phyloP scores from a whole-genome alignment of 2,113 vertebrate genomes.

The Piaya cayana region DNA sequence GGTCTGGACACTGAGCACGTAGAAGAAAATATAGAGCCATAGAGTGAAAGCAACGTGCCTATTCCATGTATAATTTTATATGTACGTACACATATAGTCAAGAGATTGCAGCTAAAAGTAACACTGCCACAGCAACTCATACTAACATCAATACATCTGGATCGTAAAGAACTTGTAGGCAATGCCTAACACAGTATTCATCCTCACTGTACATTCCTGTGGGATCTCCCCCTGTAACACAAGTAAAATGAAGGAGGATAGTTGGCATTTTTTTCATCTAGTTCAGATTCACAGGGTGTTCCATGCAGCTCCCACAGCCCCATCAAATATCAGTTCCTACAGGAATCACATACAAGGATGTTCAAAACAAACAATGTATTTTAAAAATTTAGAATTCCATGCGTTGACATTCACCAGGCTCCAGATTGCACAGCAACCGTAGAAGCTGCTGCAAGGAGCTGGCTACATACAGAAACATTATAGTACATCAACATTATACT shows the following conservation, averaged over 20 bases:
- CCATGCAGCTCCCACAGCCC: background rate
- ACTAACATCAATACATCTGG: background rate
- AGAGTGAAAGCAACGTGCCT: background rate
- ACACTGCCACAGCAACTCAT: background rate
- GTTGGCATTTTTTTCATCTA: background rate
- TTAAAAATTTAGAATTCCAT: slow-evolving; percentile 27
- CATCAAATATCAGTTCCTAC: slow-evolving; percentile 51
- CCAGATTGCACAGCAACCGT: background rate
- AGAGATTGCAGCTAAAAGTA: background rate
- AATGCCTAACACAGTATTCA: slow-evolving; percentile 10
- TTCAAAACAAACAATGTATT: slow-evolving; percentile 10
- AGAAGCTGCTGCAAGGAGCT: background rate
- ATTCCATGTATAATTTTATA: background rate
- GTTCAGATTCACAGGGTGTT: slow-evolving; percentile 30
- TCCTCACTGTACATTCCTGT: background rate
- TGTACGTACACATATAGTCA: background rate
- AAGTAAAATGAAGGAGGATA: background rate
- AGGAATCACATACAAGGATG: slow-evolving; percentile 26
- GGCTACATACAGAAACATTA: background rate
- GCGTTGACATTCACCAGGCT: slow-evolving; percentile 41
- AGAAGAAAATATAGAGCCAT: background rate
- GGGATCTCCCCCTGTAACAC: background rate
- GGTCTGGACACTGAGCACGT: background rate
- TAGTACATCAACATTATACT: background rate
- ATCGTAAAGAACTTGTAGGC: background rate